These are phyloP conservation scores for Pristionchus pacificus DNA, from an alignment of 1,140 invertebrate species.

Conservation along the genomic window DNA sequence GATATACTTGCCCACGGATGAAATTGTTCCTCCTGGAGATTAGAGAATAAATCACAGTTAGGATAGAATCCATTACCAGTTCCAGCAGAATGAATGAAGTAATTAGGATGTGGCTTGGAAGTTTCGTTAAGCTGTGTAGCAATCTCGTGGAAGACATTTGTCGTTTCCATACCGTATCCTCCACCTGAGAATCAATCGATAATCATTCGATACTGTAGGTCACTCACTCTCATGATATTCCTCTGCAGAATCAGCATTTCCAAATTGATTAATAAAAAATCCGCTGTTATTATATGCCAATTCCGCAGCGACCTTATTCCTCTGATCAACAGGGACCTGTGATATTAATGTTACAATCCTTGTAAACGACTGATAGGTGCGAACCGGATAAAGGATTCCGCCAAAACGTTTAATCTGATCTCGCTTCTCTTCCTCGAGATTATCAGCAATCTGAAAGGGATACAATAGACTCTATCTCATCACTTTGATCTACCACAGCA, in stretches of 20 bases:
- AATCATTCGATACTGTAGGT: background rate
- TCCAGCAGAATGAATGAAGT: conserved; percentile 43
- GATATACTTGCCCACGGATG: conserved; percentile 36
- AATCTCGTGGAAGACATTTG: conserved; percentile 44
- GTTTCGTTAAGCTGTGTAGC: conserved; percentile 34
- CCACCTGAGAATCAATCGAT: background rate
- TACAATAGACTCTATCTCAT: background rate
- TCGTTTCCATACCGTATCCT: conserved; percentile 29
- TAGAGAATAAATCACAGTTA: too few species aligned
- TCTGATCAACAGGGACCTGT: background rate
- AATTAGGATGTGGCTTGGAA: conserved; percentile 28
- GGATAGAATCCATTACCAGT: conserved; percentile 25
- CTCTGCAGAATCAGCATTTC: conserved; percentile 41
- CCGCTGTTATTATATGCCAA: conserved; percentile 37
- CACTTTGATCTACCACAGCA: conserved; percentile 38
- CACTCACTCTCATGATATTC: conserved; percentile 40
- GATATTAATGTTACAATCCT: background rate
- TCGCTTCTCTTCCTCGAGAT: conserved; percentile 38
- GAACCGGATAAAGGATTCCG: conserved; percentile 31
- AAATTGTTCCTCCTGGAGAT: background rate
- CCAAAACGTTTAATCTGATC: conserved; percentile 36
- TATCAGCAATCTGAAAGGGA: conserved; percentile 37
- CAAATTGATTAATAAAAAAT: conserved; percentile 48
- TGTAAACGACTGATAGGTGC: background rate
- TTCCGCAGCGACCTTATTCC: background rate